A percentile compares a stretch with the other conserved stretches of the same genome.
Conservation (phyloP, 1,140 invertebrate genomes). For the Battus philenor region DNA sequence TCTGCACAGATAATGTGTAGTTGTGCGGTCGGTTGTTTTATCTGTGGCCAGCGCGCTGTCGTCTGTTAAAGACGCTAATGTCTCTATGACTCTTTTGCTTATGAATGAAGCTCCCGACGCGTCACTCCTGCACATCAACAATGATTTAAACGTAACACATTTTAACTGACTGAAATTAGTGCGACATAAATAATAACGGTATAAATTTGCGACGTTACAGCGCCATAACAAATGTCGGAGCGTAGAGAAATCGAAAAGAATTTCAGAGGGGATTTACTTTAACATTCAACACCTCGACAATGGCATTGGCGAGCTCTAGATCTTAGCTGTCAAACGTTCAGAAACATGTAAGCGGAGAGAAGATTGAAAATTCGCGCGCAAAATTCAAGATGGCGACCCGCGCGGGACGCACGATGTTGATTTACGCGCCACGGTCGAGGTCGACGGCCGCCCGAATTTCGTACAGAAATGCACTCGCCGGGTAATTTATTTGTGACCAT, state of each 20-base stretch:
- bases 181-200: no score
- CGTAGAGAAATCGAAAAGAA: no score
- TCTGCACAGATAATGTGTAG: no score
- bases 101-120: conserved; percentile 6
- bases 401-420: conserved; percentile 66
- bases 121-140: no score
- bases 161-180: no score
- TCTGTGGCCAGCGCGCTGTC: conserved; percentile 10
- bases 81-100: conserved; percentile 6
- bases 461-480: conserved; percentile 70
- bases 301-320: conserved; percentile 42
- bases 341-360: conserved; percentile 45
- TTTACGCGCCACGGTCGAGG: conserved; percentile 71
- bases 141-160: no score
- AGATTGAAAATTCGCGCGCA: conserved; percentile 70
- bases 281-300: no score
- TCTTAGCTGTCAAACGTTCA: conserved; percentile 43
- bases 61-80: conserved; percentile 12
- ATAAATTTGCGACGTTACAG: no score
- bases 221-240: no score
- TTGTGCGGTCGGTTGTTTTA: no score
- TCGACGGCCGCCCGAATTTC: conserved; percentile 72
- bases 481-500: conserved; percentile 75
- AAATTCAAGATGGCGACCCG: conserved; percentile 70
- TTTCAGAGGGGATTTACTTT: no score